phyloP scores from a whole-genome alignment of 2,888 invertebrate species.

The Sicus ferrugineus region DNA sequence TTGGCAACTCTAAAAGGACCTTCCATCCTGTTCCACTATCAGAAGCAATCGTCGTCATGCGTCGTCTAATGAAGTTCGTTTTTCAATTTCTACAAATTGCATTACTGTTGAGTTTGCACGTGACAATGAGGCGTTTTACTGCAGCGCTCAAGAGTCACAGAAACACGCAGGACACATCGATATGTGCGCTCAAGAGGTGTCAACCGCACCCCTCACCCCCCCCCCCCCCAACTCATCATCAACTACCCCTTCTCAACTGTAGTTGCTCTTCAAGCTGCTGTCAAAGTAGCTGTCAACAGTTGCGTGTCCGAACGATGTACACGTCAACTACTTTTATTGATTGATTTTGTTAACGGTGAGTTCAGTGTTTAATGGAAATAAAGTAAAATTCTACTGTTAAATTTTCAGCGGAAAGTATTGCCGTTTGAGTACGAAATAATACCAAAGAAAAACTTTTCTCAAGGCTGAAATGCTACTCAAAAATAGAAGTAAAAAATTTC shows the following conservation, averaged over 20 bases:
- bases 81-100: slow-evolving; percentile 31
- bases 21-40: background rate
- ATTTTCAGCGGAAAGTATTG: background rate
- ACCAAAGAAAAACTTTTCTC: background rate
- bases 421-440: background rate
- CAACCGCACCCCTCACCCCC: background rate
- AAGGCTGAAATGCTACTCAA: background rate
- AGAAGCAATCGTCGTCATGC: background rate
- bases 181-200: background rate
- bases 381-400: background rate
- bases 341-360: background rate
- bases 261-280: background rate
- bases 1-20: background rate
- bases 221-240: background rate
- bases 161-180: background rate
- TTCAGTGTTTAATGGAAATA: background rate
- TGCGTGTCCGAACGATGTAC: background rate
- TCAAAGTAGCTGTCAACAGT: background rate
- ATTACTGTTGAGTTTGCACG: slow-evolving; percentile 6
- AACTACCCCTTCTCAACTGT: too few relatives aligned
- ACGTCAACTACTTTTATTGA: background rate
- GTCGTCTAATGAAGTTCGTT: slow-evolving; percentile 16
- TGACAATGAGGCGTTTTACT: slow-evolving; percentile 19
- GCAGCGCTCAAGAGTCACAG: background rate
- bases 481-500: slow-evolving; percentile 5